Base-by-base conservation (phyloP, 2,888 invertebrate species). In the Brachyptera risi region DNA sequence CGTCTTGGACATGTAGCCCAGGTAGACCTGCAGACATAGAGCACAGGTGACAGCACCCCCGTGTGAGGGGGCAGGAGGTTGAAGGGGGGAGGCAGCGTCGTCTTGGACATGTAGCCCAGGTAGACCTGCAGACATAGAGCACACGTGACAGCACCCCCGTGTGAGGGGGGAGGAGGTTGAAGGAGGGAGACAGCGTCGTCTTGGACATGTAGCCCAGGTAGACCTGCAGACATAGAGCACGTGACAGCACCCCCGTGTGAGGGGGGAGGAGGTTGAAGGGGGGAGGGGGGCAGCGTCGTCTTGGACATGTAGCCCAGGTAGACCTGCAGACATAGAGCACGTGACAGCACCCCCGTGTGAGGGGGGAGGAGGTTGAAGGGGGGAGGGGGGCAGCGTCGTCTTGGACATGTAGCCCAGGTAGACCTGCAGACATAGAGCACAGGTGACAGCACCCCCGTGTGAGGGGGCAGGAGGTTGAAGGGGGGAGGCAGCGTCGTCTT, bases 321-420 rank as follows among this genome's bases (percentile, higher is more conserved):
- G n/a, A n/a, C n/a, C n/a, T n/a, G n/a, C n/a, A n/a, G n/a, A n/a
- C n/a, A n/a, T n/a, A n/a, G n/a, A n/a, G n/a, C n/a, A n/a, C n/a
- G n/a, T n/a, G 17, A 42, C 21, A 71, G 72, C 62, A 60, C 19
- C 1, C 47, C 54, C 27, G 37, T 40, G 27, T 26, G 7, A n/a
- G 40, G 72, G 1, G 85, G 85, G 21, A 88, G 77, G 69, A 89
- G 75, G 75, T 88, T 88, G 68, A 87, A 83, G 0, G 89, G 89
- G 0, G 88, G 83, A 0, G 88, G 85, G 3, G 87, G 76, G n/a
- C n/a, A n/a, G n/a, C 1, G 83, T 80, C 1, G 86, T 83, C 67
- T 86, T 84, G 64, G 83, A 76, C 80, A 88, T 87, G 71, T 85
- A 87, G 70, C 85, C 83, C 67, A 88, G 74, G 78, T 88, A 89